These are phyloP conservation scores for Tortricodes alternella DNA, from an alignment of 2,888 invertebrate species.

Conservation along the genomic window DNA sequence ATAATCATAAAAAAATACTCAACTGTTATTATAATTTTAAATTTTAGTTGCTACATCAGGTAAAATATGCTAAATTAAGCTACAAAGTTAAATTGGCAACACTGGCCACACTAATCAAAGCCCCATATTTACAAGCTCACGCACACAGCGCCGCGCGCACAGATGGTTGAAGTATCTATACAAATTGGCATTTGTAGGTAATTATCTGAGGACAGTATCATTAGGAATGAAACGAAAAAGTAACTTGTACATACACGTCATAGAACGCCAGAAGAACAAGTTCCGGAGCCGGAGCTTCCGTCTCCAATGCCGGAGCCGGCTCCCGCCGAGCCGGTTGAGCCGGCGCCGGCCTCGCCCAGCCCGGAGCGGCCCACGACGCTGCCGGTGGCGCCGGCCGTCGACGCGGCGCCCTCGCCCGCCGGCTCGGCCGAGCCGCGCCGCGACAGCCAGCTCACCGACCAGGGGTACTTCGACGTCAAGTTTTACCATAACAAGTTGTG, in stretches of 20 bases:
- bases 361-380: conserved; percentile 45
- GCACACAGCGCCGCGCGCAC: too few species aligned
- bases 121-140: too few species aligned
- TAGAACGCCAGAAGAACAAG: conserved; percentile 18
- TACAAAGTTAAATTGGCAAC: too few species aligned
- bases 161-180: too few species aligned
- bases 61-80: too few species aligned
- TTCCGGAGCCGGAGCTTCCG: background rate
- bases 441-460: conserved; percentile 81
- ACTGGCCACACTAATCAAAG: too few species aligned
- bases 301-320: conserved; percentile 6
- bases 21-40: too few species aligned
- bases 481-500: conserved; percentile 90
- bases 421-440: conserved; percentile 46
- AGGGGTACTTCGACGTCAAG: conserved; percentile 88
- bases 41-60: too few species aligned
- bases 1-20: too few species aligned
- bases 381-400: conserved; percentile 37
- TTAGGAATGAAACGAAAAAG: background rate
- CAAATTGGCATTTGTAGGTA: too few species aligned
- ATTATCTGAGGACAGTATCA: too few species aligned
- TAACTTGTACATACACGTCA: background rate
- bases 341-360: conserved; percentile 32
- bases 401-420: conserved; percentile 38
- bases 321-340: conserved; percentile 3